phyloP scores from a whole-genome alignment of 2,888 invertebrate species.

The Phytoseiulus persimilis region DNA sequence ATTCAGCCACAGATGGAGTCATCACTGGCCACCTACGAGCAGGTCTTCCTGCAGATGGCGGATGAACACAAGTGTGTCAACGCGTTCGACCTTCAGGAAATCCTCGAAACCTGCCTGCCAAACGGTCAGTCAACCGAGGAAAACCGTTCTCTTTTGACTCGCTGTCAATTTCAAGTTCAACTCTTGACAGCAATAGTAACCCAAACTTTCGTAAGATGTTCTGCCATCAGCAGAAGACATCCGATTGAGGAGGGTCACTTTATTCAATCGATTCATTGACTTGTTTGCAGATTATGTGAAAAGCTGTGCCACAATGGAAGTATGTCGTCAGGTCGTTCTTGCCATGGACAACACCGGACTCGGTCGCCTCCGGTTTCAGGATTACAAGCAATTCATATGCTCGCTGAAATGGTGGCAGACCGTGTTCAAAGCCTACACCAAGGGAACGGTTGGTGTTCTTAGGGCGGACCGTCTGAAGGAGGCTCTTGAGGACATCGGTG shows the following conservation, averaged over 20 bases:
- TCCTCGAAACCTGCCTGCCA: conserved; percentile 78
- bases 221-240: not conserved
- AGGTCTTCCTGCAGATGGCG: conserved; percentile 76
- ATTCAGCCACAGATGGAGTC: conserved; percentile 43
- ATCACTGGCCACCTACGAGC: conserved; percentile 63
- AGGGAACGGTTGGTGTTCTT: conserved; percentile 79
- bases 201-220: conserved; percentile 40
- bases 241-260: too few species aligned
- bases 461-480: conserved; percentile 75
- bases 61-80: conserved; percentile 83
- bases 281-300: conserved; percentile 76
- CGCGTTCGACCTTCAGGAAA: conserved; percentile 79
- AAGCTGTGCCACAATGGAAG: conserved; percentile 82
- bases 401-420: conserved; percentile 83
- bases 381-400: conserved; percentile 83
- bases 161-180: not conserved
- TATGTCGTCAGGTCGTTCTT: conserved; percentile 78
- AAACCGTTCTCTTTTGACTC: not conserved
- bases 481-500: conserved; percentile 70
- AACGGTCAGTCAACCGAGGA: conserved; percentile 56
- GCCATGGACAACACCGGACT: conserved; percentile 72
- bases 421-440: conserved; percentile 77
- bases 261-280: conserved; percentile 7
- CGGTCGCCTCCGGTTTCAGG: conserved; percentile 70
- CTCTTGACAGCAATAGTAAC: not conserved